Percentiles rank a stretch among this genome's conserved stretches.
These are phyloP conservation scores for Macrobrachium nipponense DNA, from an alignment of 1,140 invertebrate species.

Conservation along the genomic window DNA sequence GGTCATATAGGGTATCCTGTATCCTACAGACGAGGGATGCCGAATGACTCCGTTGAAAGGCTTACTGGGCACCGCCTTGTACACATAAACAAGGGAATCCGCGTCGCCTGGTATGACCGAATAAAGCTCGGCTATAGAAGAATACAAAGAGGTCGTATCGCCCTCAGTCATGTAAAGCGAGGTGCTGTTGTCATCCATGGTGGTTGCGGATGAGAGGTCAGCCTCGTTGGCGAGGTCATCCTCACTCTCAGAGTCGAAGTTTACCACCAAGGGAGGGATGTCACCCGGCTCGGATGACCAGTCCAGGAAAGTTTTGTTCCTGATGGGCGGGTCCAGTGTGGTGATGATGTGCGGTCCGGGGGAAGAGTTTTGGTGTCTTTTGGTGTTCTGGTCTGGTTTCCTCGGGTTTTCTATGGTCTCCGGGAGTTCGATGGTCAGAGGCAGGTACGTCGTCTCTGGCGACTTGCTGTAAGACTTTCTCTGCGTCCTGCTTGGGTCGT, in stretches of 20 bases:
- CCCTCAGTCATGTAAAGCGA: constrained; percentile 49
- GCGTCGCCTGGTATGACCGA: constrained; percentile 32
- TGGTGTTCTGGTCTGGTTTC: neutral
- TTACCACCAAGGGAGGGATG: constrained; percentile 38
- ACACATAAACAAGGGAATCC: constrained; percentile 51
- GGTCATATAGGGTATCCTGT: constrained; percentile 27
- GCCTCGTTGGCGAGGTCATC: constrained; percentile 1
- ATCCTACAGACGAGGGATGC: constrained; percentile 15
- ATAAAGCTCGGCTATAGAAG: constrained; percentile 43
- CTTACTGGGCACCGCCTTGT: constrained; percentile 28
- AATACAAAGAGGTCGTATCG: constrained; percentile 46
- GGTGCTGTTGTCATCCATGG: neutral
- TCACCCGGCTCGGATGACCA: neutral
- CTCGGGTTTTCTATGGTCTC: constrained; percentile 19
- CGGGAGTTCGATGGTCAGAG: constrained; percentile 45
- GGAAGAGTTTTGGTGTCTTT: constrained; percentile 2
- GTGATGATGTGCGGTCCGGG: constrained; percentile 41
- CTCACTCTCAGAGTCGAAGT: constrained; percentile 51
- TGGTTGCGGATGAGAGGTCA: neutral
- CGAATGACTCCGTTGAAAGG: neutral
- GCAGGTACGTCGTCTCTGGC: constrained; percentile 7
- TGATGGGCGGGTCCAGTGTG: constrained; percentile 47
- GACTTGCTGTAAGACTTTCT: neutral
- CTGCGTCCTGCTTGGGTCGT: neutral
- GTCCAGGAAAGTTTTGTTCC: neutral